These are phyloP conservation scores for Semotilus atromaculatus DNA, from an alignment of 2,797 vertebrate genomes.

Conservation along the genomic window DNA sequence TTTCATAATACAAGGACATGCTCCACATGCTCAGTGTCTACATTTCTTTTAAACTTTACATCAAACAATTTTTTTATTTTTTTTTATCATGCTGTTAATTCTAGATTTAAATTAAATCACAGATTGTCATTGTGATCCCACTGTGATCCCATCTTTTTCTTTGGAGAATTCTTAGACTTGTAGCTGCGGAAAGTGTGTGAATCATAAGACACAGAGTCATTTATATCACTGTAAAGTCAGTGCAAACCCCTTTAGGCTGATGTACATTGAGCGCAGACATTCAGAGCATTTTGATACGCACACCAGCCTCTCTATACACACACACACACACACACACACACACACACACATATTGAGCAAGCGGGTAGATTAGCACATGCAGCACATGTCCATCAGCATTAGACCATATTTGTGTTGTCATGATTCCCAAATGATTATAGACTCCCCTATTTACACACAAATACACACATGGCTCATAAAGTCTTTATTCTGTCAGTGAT, in stretches of 20 bases:
- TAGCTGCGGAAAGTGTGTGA: not conserved
- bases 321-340: not conserved
- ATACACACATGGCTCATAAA: not conserved
- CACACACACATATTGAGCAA: not conserved
- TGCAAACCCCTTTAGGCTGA: not conserved
- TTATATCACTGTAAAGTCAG: constrained; percentile 12
- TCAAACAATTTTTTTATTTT: too few species aligned
- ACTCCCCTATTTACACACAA: constrained; percentile 12
- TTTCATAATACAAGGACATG: not conserved
- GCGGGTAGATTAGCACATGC: not conserved
- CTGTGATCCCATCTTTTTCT: not conserved
- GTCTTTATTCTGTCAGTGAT: not conserved
- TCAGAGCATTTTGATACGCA: not conserved
- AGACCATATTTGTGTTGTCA: not conserved
- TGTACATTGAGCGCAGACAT: not conserved
- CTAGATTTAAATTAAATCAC: not conserved
- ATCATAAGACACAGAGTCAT: not conserved
- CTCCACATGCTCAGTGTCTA: not conserved
- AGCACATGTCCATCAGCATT: not conserved
- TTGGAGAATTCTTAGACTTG: not conserved
- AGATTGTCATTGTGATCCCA: not conserved
- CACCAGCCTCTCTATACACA: not conserved
- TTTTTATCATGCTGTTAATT: not conserved
- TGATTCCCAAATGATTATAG: not conserved
- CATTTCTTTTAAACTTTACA: too few species aligned